These are phyloP conservation scores for Clarias magur DNA, from an alignment of 2,113 vertebrate genomes.

Conservation along the genomic window DNA sequence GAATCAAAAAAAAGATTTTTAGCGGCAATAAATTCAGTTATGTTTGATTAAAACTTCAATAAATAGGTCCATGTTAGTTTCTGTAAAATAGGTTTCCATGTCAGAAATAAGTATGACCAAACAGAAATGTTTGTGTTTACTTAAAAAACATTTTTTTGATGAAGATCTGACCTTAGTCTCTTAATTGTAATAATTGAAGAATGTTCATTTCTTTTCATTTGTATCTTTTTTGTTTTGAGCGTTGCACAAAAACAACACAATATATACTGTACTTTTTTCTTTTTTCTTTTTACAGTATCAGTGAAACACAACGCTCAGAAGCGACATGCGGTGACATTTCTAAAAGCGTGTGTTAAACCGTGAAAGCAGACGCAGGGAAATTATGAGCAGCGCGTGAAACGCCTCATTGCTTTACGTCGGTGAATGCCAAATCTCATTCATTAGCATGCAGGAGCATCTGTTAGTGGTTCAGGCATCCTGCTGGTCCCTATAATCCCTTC, in stretches of 20 bases:
- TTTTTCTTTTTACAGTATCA: background rate
- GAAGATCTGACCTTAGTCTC: background rate
- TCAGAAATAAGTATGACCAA: background rate
- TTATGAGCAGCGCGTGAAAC: background rate
- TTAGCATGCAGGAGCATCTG: constrained; percentile 40
- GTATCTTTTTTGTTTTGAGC: background rate
- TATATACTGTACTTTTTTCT: no score
- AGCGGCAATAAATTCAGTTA: background rate
- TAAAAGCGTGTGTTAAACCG: background rate
- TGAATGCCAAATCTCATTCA: constrained; percentile 24
- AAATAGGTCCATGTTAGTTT: background rate
- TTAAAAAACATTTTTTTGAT: background rate
- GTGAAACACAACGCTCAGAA: background rate
- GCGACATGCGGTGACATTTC: background rate
- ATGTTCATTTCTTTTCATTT: background rate
- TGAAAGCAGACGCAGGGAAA: background rate
- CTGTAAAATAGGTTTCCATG: no score
- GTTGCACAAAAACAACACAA: background rate
- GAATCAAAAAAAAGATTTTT: background rate
- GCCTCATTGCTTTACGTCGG: background rate
- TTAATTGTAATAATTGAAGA: background rate
- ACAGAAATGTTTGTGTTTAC: background rate
- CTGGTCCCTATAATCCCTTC: constrained; percentile 33
- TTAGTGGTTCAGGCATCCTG: background rate
- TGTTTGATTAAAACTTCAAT: background rate